A percentile compares a stretch with the other conserved stretches of the same genome.
Evolutionary conservation across 2,888 invertebrate genomes (phyloP).

Genomic region (Hemithea aestivaria): DNA sequence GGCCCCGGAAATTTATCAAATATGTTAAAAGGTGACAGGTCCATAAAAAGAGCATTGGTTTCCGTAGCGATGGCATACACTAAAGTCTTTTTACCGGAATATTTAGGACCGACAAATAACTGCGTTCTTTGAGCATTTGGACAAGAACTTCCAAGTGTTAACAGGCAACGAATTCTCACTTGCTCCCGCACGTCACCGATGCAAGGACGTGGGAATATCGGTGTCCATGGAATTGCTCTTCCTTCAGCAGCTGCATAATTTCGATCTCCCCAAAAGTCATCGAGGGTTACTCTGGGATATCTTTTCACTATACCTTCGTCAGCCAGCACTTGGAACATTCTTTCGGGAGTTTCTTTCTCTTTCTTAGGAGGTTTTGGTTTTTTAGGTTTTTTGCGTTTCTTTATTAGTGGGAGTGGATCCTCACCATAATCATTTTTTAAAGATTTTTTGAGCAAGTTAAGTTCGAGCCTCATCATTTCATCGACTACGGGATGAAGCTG

Average conservation of each 20-base stretch:
- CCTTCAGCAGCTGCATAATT: constrained; percentile 80
- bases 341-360: constrained; percentile 78
- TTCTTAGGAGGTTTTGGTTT: constrained; percentile 79
- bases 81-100: constrained; percentile 85
- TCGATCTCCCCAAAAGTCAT: constrained; percentile 85
- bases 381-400: constrained; percentile 60
- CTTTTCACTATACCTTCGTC: constrained; percentile 83
- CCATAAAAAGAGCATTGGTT: constrained; percentile 86
- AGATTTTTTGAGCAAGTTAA: constrained; percentile 74
- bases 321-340: constrained; percentile 86
- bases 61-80: constrained; percentile 87
- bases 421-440: constrained; percentile 59
- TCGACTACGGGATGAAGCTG: constrained; percentile 85
- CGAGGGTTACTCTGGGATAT: constrained; percentile 78
- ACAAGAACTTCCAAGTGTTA: constrained; percentile 74
- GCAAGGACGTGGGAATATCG: constrained; percentile 70
- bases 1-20: constrained; percentile 84
- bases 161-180: constrained; percentile 79
- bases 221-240: constrained; percentile 60
- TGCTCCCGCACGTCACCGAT: constrained; percentile 81
- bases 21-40: constrained; percentile 84
- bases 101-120: constrained; percentile 84
- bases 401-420: constrained; percentile 35
- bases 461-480: constrained; percentile 80
- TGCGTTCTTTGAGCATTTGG: constrained; percentile 76